A percentile compares a stretch with the other conserved stretches of the same genome.
Conservation (phyloP, 2,797 vertebrate species). For the Danio choprae region DNA sequence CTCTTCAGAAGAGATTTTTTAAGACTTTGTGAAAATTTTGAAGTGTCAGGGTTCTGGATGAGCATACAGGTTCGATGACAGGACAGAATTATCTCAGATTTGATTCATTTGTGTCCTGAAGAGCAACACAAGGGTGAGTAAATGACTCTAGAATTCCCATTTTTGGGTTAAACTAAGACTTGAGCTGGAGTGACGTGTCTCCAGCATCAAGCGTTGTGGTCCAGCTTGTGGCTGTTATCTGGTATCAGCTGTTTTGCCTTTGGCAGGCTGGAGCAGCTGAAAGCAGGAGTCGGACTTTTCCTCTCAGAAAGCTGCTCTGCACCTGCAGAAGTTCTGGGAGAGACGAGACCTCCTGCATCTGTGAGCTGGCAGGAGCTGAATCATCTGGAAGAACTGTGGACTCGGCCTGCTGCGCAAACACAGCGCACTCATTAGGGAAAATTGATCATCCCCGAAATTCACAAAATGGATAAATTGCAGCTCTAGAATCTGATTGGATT, state of each 20-base stretch:
- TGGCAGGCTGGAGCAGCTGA: constrained; percentile 64
- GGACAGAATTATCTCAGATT: too few relatives aligned
- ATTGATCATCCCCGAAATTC: neutral
- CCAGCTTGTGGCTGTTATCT: neutral
- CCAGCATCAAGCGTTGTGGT: constrained; percentile 1
- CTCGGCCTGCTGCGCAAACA: constrained; percentile 42
- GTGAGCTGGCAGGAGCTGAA: constrained; percentile 29
- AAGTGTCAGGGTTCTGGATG: too few relatives aligned
- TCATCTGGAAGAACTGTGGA: constrained; percentile 23
- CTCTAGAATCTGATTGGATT: constrained; percentile 13
- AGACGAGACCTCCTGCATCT: constrained; percentile 57
- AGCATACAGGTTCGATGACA: too few relatives aligned
- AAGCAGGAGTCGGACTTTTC: constrained; percentile 72
- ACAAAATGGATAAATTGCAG: constrained; percentile 6
- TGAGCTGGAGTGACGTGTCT: neutral
- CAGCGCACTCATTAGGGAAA: constrained; percentile 26
- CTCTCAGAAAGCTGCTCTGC: constrained; percentile 73
- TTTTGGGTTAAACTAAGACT: neutral
- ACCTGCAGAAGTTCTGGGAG: constrained; percentile 70
- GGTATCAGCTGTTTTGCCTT: constrained; percentile 66
- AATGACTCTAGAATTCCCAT: too few relatives aligned
- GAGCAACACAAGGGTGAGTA: too few relatives aligned
- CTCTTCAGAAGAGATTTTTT: too few relatives aligned
- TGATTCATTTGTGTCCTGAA: too few relatives aligned
- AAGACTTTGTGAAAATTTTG: too few relatives aligned